Evolutionary conservation across 2,797 vertebrate species (phyloP).

Genomic region (Melopsittacus undulatus): DNA sequence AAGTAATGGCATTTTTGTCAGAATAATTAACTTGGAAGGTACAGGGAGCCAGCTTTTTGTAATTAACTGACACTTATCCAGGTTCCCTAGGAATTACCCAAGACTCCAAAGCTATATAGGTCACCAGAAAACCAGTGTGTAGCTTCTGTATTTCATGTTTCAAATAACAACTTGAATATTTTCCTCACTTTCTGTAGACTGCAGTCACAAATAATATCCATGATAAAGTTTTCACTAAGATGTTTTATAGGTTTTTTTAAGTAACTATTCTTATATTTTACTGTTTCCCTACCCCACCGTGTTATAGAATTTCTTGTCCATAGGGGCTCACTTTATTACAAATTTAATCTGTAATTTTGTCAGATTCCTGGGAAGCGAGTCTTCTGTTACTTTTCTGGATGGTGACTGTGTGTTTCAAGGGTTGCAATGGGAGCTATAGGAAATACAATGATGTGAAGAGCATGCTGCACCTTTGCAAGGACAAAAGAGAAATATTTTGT

Average conservation of each 20-base stretch:
- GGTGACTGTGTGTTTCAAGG: not conserved
- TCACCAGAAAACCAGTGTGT: not conserved
- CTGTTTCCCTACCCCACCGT: not conserved
- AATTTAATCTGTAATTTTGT: not conserved
- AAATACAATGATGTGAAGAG: not conserved
- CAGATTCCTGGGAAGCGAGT: not conserved
- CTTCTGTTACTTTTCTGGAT: not conserved
- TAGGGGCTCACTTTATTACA: not conserved
- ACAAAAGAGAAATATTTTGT: not conserved
- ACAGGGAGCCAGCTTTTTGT: constrained; percentile 16
- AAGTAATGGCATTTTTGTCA: constrained; percentile 62
- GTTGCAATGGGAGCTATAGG: not conserved
- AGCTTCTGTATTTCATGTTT: not conserved
- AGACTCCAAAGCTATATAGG: constrained; percentile 62
- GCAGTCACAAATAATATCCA: not conserved
- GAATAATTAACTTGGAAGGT: constrained; percentile 62
- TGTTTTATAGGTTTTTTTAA: not conserved
- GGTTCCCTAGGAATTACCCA: constrained; percentile 35
- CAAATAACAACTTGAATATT: not conserved
- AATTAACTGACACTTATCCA: constrained; percentile 64
- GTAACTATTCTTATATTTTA: not conserved
- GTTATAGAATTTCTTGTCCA: not conserved
- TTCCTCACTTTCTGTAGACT: not conserved
- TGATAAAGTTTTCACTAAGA: not conserved
- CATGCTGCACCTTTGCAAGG: not conserved